Evolutionary conservation across 2,797 vertebrate species (phyloP), one percentile per base, ranked within the genome.

Genomic region (Sebastes kiyomatsui): DNA sequence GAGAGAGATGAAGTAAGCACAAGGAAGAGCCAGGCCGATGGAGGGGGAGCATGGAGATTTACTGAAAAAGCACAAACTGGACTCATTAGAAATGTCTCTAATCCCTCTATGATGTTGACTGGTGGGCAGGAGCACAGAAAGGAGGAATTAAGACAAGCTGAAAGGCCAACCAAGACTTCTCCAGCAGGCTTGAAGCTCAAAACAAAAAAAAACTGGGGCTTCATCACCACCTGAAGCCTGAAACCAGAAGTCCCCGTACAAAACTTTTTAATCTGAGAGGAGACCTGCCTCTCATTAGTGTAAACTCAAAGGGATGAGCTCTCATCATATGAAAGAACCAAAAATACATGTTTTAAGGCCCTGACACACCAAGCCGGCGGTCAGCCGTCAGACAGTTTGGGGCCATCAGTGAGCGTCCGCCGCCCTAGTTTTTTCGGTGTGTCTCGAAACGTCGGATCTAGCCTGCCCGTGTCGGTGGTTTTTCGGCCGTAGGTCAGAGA

Each of bases 71-170:
- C 83, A 79, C 78, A 87, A 89, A 90, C 80, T 84, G 81, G 83
- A 90, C 87, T 90, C 81, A 82, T 85, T 87, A 83, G 84, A 85
- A 82, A 79, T 25, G 54, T 67, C 71, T 83, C 64, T 90, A 87
- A 87, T 90, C 86, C 78, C 70, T 68, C 68, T 82, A 69, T 83
- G 80, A 79, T 82, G 85, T 72, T 49, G 76, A 85, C 83, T 85
- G 72, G 75, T 81, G 84, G 71, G 61, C 72, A 75, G 75, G 16
- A 60, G 76, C 65, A 83, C 77, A 83, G 70, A 82, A 66, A 56
- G 77, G 35, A 79, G 73, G 88, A 84, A 88, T 87, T 81, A 86
- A 86, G 66, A 73, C 61, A 16, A 81, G 60, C 59, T 79, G 71
- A 84, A 78, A 67, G 68, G 70, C 66, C n/a, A 20, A 61, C 67